Evolutionary conservation across 2,113 vertebrate species (phyloP).

Genomic region (Columbina picui): DNA sequence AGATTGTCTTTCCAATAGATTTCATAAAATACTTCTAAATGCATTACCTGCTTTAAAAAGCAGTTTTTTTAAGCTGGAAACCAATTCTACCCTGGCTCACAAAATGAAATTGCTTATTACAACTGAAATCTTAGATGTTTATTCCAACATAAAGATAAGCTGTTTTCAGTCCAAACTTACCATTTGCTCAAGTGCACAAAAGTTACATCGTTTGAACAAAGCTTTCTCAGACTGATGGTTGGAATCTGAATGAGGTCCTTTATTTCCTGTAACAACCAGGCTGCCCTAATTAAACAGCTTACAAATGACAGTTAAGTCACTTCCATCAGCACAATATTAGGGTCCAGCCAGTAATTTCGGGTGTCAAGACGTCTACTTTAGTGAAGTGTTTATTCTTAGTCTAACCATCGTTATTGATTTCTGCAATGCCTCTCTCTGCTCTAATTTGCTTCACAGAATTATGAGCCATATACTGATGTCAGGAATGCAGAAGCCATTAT

Average conservation of each 20-base stretch:
- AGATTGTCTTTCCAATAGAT: neutral
- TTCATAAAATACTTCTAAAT: neutral
- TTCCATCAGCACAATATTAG: neutral
- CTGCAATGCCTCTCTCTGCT: neutral
- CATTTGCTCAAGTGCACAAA: neutral
- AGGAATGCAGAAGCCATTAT: neutral
- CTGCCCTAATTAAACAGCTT: neutral
- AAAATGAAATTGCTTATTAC: neutral
- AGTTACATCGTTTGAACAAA: neutral
- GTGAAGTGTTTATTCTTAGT: neutral
- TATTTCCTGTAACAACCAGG: neutral
- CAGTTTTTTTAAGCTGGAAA: neutral
- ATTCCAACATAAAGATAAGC: neutral
- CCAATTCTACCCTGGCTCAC: neutral
- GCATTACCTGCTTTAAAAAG: neutral
- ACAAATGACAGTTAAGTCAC: neutral
- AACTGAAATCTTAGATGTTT: neutral
- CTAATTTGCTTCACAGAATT: neutral
- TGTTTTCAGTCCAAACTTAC: neutral
- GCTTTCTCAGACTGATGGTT: neutral
- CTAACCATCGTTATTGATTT: neutral
- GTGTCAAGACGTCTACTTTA: neutral
- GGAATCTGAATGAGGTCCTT: neutral
- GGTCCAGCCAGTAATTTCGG: neutral
- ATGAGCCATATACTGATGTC: neutral